Evolutionary conservation across 1,140 invertebrate genomes (phyloP).

Genomic region (Medauroidea extradentata): DNA sequence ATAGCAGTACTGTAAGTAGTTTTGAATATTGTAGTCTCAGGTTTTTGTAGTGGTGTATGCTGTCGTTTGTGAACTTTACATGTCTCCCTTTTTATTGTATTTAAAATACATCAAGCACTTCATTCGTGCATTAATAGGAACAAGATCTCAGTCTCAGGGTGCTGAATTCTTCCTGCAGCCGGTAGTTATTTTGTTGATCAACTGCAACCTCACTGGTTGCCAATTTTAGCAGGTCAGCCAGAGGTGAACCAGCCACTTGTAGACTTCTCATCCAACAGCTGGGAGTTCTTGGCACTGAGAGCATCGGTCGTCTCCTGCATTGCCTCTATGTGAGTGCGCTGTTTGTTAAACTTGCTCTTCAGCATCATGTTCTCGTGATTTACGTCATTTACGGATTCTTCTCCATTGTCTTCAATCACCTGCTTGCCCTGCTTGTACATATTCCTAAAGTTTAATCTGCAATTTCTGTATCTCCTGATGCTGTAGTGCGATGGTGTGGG

Average conservation of each 20-base stretch:
- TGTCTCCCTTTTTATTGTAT: too few species aligned
- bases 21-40: too few species aligned
- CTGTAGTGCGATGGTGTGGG: conserved; percentile 82
- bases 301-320: conserved; percentile 88
- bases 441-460: conserved; percentile 88
- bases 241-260: conserved; percentile 58
- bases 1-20: too few species aligned
- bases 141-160: too few species aligned
- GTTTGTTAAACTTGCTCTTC: conserved; percentile 78
- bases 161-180: too few species aligned
- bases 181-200: too few species aligned
- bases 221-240: conserved; percentile 20
- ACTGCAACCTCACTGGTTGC: too few species aligned
- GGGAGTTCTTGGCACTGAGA: conserved; percentile 74
- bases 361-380: conserved; percentile 96
- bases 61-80: too few species aligned
- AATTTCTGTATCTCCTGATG: conserved; percentile 83
- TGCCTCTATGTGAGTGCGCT: conserved; percentile 84
- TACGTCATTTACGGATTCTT: conserved; percentile 85
- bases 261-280: conserved; percentile 76
- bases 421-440: conserved; percentile 91
- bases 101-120: too few species aligned
- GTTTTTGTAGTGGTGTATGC: too few species aligned
- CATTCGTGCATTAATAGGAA: too few species aligned
- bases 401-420: conserved; percentile 79